phyloP scores from a whole-genome alignment of 2,797 vertebrate species.

The Manis crassicaudata region DNA sequence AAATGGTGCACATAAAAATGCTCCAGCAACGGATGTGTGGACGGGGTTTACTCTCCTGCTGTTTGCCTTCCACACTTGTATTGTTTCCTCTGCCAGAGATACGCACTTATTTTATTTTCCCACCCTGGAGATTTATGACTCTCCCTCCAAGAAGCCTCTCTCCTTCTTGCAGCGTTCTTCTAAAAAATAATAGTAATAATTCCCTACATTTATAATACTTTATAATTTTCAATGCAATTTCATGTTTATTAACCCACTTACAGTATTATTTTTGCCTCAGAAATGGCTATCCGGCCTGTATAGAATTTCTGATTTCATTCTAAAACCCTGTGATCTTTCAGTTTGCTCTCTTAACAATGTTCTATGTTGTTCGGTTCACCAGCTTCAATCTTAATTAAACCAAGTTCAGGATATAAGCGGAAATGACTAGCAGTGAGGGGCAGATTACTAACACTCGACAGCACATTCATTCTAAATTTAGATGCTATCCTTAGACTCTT shows the following conservation, averaged over 20 bases:
- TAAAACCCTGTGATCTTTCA: slow-evolving; percentile 51
- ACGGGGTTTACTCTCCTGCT: neutral
- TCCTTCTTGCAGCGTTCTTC: neutral
- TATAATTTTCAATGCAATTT: neutral
- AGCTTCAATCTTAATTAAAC: slow-evolving; percentile 76
- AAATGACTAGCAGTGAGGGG: slow-evolving; percentile 67
- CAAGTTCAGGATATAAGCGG: slow-evolving; percentile 52
- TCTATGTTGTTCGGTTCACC: slow-evolving; percentile 75
- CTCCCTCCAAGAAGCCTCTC: neutral
- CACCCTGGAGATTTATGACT: slow-evolving; percentile 39
- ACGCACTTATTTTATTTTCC: slow-evolving; percentile 53
- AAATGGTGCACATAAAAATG: neutral
- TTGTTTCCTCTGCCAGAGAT: slow-evolving; percentile 28
- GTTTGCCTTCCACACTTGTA: neutral
- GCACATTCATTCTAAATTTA: slow-evolving; percentile 75
- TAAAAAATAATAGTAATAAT: slow-evolving; percentile 43
- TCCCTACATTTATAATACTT: neutral
- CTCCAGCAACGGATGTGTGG: neutral
- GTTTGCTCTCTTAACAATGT: slow-evolving; percentile 81
- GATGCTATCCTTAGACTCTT: slow-evolving; percentile 62
- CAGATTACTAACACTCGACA: slow-evolving; percentile 61
- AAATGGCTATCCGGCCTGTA: neutral
- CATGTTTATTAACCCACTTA: neutral
- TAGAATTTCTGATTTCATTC: slow-evolving; percentile 48
- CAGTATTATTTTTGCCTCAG: slow-evolving; percentile 31